Conservation (phyloP, 2,113 vertebrate species). For the Halichoeres trimaculatus region DNA sequence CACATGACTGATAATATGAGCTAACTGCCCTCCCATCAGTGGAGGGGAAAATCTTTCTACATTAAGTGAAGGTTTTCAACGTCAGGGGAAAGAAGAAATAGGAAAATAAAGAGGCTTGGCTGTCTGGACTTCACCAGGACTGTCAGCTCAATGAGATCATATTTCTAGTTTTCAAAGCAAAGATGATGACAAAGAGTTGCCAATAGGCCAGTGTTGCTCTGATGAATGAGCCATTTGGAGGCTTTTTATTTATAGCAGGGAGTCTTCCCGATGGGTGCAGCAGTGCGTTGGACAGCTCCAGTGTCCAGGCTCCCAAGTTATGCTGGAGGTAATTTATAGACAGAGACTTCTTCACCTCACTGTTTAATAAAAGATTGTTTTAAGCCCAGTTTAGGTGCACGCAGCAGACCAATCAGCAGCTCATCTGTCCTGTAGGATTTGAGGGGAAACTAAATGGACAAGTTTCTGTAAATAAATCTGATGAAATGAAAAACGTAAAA, state of each 20-base stretch:
- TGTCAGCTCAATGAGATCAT: constrained; percentile 38
- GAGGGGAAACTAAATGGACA: background rate
- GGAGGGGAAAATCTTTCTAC: constrained; percentile 11
- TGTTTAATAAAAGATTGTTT: constrained; percentile 27
- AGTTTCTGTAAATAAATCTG: background rate
- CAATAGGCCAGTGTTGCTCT: constrained; percentile 39
- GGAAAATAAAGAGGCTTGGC: constrained; percentile 19
- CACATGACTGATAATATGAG: constrained; percentile 28
- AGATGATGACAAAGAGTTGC: constrained; percentile 64
- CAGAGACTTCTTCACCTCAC: constrained; percentile 9
- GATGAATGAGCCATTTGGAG: constrained; percentile 62
- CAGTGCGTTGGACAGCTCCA: constrained; percentile 55
- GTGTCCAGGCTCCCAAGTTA: constrained; percentile 42
- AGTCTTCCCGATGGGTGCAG: constrained; percentile 52
- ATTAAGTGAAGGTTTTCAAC: constrained; percentile 23
- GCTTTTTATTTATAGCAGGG: constrained; percentile 70
- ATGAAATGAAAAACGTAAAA: background rate
- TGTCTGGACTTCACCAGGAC: constrained; percentile 40
- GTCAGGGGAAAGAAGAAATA: background rate
- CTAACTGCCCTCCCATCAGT: constrained; percentile 22
- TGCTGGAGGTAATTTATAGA: constrained; percentile 55
- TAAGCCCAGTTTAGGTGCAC: constrained; percentile 10
- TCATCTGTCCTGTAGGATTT: background rate
- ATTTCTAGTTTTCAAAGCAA: constrained; percentile 55
- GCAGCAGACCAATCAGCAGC: constrained; percentile 9